Base-by-base conservation (phyloP, 1,140 invertebrate species). In the Orchestia grillus region DNA sequence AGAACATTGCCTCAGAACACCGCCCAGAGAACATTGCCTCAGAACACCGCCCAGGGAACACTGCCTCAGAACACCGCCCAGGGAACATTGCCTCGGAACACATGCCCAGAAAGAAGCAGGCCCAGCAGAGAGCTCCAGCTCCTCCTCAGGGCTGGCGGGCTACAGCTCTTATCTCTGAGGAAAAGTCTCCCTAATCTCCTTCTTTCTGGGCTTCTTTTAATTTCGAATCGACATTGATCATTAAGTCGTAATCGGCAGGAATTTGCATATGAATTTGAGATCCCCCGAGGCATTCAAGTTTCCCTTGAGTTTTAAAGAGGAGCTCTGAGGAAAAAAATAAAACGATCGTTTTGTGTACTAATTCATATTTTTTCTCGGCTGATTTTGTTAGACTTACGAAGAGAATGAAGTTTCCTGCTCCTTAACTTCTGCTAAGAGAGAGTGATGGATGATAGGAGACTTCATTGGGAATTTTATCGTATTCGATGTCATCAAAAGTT, bases 161-260 rank as follows among this genome's bases (percentile, higher is more conserved):
- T 44, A 44, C 88, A 90, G 11, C 92, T 94, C 92, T 94, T 94
- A 94, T 94, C 92, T 45, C 41, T 15, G 4, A 15, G 92, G 44
- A 94, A 94, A 94, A 94, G 92, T 45, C 92, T 40, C 92, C 44
- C 92, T 94, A 94, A 94, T 94, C 92, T 44, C 92, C 92, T 94
- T 94, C 92, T 94, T 94, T 94, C 92, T 44, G 43, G 92, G 92
- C 92, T 94, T 94, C 92, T 94, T 94, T 94, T 94, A 94, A 94
- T 94, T 94, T 94, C 92, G 92, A 94, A 94, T 94, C 92, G 92
- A 94, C 92, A 94, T 94, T 94, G 92, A 94, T 94, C 92, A 94
- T 94, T 94, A 94, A 94, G 92, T 94, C 92, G 92, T 94, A 94
- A 94, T 94, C 92, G 92, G 43, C 92, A 94, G 92, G 44, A 94